These are phyloP conservation scores for Tyrophagus putrescentiae DNA, from an alignment of 1,140 invertebrate species.

Conservation along the genomic window DNA sequence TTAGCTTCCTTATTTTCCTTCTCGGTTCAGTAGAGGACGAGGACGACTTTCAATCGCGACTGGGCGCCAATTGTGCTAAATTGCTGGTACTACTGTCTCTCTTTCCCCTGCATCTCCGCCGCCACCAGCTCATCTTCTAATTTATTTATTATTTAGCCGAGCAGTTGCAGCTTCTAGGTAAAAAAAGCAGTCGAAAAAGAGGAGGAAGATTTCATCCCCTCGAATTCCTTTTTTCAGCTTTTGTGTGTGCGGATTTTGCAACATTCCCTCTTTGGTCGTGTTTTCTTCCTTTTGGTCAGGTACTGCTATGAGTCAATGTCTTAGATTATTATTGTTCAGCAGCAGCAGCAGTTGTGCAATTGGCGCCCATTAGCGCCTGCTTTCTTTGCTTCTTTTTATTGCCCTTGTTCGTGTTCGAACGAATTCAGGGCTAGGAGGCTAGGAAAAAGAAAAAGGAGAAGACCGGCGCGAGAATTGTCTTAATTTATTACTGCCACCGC, in stretches of 20 bases:
- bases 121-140: constrained; percentile 4
- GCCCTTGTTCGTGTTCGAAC: constrained; percentile 9
- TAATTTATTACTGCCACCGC: constrained; percentile 9
- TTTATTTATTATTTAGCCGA: constrained; percentile 16
- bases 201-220: no score
- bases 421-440: neutral
- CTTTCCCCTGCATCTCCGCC: neutral
- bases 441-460: neutral
- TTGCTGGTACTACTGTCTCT: no score
- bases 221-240: no score
- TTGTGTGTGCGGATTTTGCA: no score
- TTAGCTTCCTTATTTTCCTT: neutral
- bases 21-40: neutral
- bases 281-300: no score
- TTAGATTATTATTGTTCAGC: no score
- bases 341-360: no score
- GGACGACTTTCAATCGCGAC: neutral
- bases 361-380: no score
- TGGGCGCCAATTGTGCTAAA: constrained; percentile 6
- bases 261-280: no score
- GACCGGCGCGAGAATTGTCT: neutral
- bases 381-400: constrained; percentile 6
- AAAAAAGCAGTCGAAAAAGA: no score
- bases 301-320: no score
- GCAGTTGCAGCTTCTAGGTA: no score